Evolutionary conservation across 2,797 vertebrate species (phyloP), one percentile per base, ranked within the genome.

Genomic region (Botia almorhae): DNA sequence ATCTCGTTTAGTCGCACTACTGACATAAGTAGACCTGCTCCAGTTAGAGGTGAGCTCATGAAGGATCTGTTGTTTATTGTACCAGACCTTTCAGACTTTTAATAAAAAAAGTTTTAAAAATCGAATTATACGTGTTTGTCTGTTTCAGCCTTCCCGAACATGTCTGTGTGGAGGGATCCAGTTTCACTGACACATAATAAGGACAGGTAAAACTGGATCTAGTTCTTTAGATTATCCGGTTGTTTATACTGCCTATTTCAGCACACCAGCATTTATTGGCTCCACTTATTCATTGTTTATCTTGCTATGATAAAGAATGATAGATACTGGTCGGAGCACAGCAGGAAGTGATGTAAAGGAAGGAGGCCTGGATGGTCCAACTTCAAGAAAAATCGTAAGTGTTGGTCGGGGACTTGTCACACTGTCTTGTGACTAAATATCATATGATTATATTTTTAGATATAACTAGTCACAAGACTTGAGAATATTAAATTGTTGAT

Each of bases 111-210:
- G 8, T 76, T 36, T 7, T 61, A 29, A 29, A 12, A 29, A 2
- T 29, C 14, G 1, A 16, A 0, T 33, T 16, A 2, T 11, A 2
- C 11, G 43, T 69, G 0, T 17, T 69, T 77, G 1, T 60, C 0
- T 48, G 16, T 63, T 69, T 58, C 86, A 94, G 94, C 88, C 58
- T 74, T 85, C 48, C 85, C 92, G 23, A 87, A 56, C 82, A 43
- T 88, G 43, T 92, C 93, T 69, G 72, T 90, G 71, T 93, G 92
- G 93, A 92, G 89, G 85, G 91, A 89, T 87, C 33, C 78, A 50
- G 78, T 88, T 80, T 77, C 85, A 48, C 39, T 81, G 26, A 90
- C 88, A 43, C 87, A 84, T 14, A 43, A 53, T 63, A 90, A 86
- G 77, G 87, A 92, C 68, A 91, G 93, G 94, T 94, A 74, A 64